These are phyloP conservation scores for Sebastes hubbsi DNA, from an alignment of 2,797 vertebrate species.

Conservation along the genomic window DNA sequence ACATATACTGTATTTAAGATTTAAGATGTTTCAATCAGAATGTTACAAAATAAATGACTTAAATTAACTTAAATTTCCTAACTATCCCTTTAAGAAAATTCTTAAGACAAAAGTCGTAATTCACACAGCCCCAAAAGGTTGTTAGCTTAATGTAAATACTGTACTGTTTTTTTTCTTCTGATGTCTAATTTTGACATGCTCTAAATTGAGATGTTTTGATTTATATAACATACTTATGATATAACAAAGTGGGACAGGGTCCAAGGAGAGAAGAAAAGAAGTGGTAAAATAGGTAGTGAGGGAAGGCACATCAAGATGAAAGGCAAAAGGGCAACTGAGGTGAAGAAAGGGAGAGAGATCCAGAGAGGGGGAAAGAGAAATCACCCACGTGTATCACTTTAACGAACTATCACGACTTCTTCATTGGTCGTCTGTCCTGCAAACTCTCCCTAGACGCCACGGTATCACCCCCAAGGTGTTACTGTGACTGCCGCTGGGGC, in stretches of 20 bases:
- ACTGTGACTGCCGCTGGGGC: constrained; percentile 41
- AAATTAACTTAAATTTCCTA: too few relatives aligned
- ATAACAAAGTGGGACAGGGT: neutral
- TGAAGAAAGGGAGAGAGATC: constrained; percentile 6
- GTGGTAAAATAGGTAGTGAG: neutral
- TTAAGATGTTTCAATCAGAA: neutral
- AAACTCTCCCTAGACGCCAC: constrained; percentile 18
- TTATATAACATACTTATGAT: neutral
- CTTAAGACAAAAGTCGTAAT: neutral
- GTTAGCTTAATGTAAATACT: neutral
- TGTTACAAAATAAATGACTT: neutral
- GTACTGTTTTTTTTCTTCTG: neutral
- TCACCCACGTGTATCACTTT: constrained; percentile 63
- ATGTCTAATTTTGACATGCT: neutral
- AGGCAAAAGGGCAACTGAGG: constrained; percentile 31
- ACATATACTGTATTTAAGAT: neutral
- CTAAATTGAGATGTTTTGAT: neutral
- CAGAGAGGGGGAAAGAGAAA: constrained; percentile 8
- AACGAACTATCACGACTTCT: constrained; percentile 66
- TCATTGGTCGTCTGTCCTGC: constrained; percentile 30
- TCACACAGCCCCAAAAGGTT: neutral
- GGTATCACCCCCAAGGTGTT: constrained; percentile 46
- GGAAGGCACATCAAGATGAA: neutral
- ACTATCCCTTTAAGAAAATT: too few relatives aligned
- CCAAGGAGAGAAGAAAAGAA: neutral